Evolutionary conservation across 2,888 invertebrate genomes (phyloP).

Genomic region (Leucozona laternaria): DNA sequence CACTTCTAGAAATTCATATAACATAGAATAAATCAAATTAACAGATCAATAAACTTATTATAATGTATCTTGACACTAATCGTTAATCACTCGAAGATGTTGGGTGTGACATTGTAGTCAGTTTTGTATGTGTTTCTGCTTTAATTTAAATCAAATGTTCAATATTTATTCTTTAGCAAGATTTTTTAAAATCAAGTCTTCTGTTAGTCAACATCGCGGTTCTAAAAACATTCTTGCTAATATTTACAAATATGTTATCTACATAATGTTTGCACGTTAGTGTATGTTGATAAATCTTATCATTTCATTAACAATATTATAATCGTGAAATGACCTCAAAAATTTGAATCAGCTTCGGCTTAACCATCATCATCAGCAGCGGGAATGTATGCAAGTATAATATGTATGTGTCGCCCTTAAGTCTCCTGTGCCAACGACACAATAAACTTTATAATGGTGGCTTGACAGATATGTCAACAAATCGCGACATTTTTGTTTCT

Average conservation of each 20-base stretch:
- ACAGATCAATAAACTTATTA: too few relatives aligned
- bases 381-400: too few relatives aligned
- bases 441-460: neutral
- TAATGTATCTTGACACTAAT: too few relatives aligned
- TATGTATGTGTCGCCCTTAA: neutral
- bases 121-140: too few relatives aligned
- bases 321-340: neutral
- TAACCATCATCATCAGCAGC: too few relatives aligned
- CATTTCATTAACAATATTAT: neutral
- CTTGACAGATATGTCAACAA: slow-evolving; percentile 10
- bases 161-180: neutral
- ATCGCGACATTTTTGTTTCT: neutral
- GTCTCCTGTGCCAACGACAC: neutral
- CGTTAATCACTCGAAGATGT: too few relatives aligned
- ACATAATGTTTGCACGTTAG: neutral
- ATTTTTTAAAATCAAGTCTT: neutral
- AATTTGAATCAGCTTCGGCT: neutral
- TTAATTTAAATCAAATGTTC: neutral
- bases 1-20: too few relatives aligned
- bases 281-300: neutral
- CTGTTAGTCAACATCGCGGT: neutral
- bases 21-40: too few relatives aligned
- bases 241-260: neutral
- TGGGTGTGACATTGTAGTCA: neutral
- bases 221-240: neutral